A percentile compares a stretch with the other conserved stretches of the same genome.
phyloP scores from a whole-genome alignment of 1,140 invertebrate genomes.

The Calosoma granatense region DNA sequence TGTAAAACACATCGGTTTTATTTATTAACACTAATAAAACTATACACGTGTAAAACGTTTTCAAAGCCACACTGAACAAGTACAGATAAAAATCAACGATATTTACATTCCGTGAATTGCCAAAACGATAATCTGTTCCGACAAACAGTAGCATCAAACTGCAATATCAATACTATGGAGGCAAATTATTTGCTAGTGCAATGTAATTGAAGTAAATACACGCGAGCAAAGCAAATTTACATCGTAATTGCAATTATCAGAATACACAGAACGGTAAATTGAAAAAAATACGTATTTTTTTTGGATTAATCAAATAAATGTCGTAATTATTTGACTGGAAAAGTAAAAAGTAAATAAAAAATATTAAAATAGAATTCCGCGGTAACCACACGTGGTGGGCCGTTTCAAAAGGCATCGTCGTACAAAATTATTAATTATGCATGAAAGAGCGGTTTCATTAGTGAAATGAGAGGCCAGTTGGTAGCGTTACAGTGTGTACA shows the following conservation, averaged over 20 bases:
- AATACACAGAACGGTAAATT: constrained; percentile 6
- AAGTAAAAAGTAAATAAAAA: not conserved
- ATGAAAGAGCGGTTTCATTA: not conserved
- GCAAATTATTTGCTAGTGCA: not conserved
- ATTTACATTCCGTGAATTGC: no score
- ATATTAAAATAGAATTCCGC: not conserved
- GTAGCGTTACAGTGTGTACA: not conserved
- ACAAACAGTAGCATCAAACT: no score
- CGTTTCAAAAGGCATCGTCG: not conserved
- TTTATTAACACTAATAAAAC: no score
- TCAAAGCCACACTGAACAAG: no score
- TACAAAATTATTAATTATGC: not conserved
- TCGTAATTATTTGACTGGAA: not conserved
- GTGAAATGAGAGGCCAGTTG: not conserved
- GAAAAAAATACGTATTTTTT: not conserved
- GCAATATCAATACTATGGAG: not conserved
- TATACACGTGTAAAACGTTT: no score
- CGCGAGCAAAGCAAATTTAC: not conserved
- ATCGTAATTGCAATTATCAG: constrained; percentile 3
- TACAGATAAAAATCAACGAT: no score
- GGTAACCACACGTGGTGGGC: not conserved
- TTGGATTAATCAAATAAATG: not conserved
- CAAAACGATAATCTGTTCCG: no score
- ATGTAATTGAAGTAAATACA: constrained; percentile 8
- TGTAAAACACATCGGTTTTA: no score